These are phyloP conservation scores for Leiothrix lutea DNA, from an alignment of 2,113 vertebrate species.

Conservation along the genomic window DNA sequence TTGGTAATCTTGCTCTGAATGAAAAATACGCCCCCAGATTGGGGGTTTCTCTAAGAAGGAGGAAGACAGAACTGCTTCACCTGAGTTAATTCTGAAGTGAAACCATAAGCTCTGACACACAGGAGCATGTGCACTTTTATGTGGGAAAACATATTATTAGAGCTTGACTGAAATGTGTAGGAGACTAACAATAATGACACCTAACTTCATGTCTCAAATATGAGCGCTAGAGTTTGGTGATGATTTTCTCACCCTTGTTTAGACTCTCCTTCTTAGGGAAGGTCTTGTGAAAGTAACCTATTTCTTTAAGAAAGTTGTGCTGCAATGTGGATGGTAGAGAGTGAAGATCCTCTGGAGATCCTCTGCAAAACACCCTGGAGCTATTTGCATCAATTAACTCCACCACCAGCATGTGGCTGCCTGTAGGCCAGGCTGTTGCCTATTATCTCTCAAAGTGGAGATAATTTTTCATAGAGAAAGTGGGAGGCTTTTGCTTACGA, in stretches of 20 bases:
- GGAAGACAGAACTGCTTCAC: background rate
- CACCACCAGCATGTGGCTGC: background rate
- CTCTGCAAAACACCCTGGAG: background rate
- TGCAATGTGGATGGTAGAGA: background rate
- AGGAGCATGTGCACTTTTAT: constrained; percentile 2
- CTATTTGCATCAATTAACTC: background rate
- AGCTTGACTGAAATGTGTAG: background rate
- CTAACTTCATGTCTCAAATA: background rate
- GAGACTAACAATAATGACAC: background rate
- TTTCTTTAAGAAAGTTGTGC: background rate
- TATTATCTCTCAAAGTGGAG: background rate
- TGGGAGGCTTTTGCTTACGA: background rate
- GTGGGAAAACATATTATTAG: constrained; percentile 32
- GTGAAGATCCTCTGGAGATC: background rate
- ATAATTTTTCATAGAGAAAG: background rate
- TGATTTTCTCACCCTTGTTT: background rate
- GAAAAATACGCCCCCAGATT: background rate
- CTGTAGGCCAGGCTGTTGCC: background rate
- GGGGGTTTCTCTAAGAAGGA: background rate
- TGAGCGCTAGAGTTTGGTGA: background rate
- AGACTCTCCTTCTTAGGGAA: background rate
- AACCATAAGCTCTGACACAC: background rate
- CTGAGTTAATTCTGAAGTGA: constrained; percentile 6
- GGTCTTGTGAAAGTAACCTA: background rate
- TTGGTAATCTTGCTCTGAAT: background rate